Evolutionary conservation across 2,888 invertebrate species (phyloP), one percentile per base, ranked within the genome.

Genomic region (Dasypolia templi): DNA sequence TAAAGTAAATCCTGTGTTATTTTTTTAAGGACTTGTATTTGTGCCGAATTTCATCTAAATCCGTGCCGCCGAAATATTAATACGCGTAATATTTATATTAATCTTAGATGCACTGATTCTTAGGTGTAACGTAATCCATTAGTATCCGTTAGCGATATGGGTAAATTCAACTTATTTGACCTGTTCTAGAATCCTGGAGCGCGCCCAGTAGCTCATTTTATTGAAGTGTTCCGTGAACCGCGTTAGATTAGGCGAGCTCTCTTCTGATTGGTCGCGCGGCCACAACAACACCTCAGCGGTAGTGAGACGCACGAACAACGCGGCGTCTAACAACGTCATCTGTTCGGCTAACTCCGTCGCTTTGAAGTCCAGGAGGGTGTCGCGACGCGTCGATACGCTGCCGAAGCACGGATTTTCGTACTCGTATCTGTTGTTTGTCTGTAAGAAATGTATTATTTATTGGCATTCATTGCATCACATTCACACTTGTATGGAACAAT

Each of bases 181-280:
- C 92, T 98, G 98, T 87, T 98, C 98, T 69, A 99, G 95, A 89
- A 99, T 99, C 91, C 98, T 97, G 5, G 99, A 99, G 72, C 99
- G 97, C 58, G 99, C 99, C 99, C 99, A 99, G 91, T 98, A 99
- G 75, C 99, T 99, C 99, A 99, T 99, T 96, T 99, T 99, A 93
- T 99, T 99, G 94, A 99, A 99, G 95, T 99, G 99, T 93, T 99
- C 99, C 0, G 99, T 99, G 93, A 99, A 99, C 85, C 98, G 97
- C 49, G 99, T 99, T 75, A 99, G 97, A 95, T 99, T 99, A 4
- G 99, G 99, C 91, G 99, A 99, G 87, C 98, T 97, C 92, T 99
- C 99, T 94, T 99, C 99, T 84, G 98, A 99, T 94, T 99, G 99
- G 93, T 99, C 99, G 90, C 99, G 98, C 53, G 99, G 99, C 99